Base-by-base conservation (phyloP, 1,140 invertebrate species). In the Drosophila willistoni region DNA sequence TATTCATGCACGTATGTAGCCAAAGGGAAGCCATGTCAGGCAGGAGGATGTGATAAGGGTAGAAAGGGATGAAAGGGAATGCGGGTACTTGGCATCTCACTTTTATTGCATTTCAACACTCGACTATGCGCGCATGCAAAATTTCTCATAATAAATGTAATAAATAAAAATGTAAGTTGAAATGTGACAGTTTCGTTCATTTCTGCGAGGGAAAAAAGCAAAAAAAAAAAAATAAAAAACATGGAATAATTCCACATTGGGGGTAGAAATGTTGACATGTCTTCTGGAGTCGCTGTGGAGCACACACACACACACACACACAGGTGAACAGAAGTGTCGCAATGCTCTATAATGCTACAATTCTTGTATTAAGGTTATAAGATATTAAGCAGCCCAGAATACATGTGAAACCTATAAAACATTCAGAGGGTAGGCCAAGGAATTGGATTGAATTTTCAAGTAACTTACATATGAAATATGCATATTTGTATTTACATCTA, bases 81-180 rank as follows among this genome's bases (percentile, higher is more conserved):
- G 44, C 54, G 61, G 63, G 73, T 69, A 76, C 77, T 71, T 77
- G 83, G 84, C 83, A 83, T 83, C 84, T 89, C 84, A 89, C 84
- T 87, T 87, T 87, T 87, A 87, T 87, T 89, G 83, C 83, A 89
- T 87, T 87, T 87, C 83, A 87, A 87, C 83, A 87, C 84, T 87
- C 83, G 84, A 77, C 82, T 72, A 72, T 81, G 75, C 79, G 75
- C 79, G 83, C 84, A 80, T 87, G 84, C 80, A 80, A 81, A 87
- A 87, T 87, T 87, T 87, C 83, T 89, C 84, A 87, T 87, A 87
- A 87, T 87, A 87, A 87, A 87, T 87, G 84, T 87, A 87, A 87
- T 87, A 87, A 87, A 87, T 87, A 87, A 87, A 89, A 89, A 80
- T 80, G 84, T 69, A 79, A 87, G 79, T 79, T 89, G 83, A 87